Evolutionary conservation across 1,140 invertebrate species (phyloP).

Genomic region (Orchestia grillus): DNA sequence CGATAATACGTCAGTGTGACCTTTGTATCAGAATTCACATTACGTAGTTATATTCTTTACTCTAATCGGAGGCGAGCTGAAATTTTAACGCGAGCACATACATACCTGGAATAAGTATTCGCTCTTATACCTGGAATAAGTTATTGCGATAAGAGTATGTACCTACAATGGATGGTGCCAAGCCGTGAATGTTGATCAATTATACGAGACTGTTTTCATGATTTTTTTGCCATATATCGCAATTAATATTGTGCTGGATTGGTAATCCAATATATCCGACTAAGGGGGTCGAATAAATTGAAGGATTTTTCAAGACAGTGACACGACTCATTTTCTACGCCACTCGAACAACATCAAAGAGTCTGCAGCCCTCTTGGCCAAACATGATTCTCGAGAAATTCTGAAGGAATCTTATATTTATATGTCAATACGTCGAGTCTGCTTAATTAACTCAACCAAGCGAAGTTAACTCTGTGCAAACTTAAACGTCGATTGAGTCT

Average conservation of each 20-base stretch:
- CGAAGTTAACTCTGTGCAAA: not conserved
- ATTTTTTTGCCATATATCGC: not conserved
- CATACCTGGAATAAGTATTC: too few relatives aligned
- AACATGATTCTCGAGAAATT: conserved; percentile 17
- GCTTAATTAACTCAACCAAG: not conserved
- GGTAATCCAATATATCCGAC: not conserved
- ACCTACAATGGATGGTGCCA: too few relatives aligned
- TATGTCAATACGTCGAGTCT: not conserved
- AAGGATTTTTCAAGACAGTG: not conserved
- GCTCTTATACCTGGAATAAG: too few relatives aligned
- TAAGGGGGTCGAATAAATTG: not conserved
- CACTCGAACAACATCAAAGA: not conserved
- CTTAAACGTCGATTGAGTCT: not conserved
- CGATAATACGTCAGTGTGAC: too few relatives aligned
- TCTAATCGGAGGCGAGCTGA: too few relatives aligned
- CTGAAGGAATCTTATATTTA: not conserved
- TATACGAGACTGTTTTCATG: not conserved
- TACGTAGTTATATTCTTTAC: too few relatives aligned
- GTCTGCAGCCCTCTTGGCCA: not conserved
- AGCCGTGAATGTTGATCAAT: not conserved
- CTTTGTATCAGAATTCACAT: too few relatives aligned
- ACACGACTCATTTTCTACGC: not conserved
- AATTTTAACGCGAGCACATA: too few relatives aligned
- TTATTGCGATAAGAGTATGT: too few relatives aligned
- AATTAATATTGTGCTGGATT: not conserved